Evolutionary conservation across 2,888 invertebrate genomes (phyloP).

Genomic region (Schizotus pectinicornis): DNA sequence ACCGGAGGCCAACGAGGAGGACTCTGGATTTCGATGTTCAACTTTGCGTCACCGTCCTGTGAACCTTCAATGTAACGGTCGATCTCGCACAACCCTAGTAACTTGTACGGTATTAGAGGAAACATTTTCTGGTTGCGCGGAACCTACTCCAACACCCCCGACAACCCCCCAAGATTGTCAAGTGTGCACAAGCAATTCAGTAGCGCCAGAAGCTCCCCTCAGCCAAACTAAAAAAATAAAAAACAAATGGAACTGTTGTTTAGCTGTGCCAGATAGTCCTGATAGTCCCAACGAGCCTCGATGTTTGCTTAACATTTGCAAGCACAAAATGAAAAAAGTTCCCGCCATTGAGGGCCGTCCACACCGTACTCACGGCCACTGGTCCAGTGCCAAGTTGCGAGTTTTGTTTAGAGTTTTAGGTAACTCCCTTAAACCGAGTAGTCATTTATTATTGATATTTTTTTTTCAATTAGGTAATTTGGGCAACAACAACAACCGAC

Average conservation of each 20-base stretch:
- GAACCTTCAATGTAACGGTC: constrained; percentile 31
- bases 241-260: constrained; percentile 67
- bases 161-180: constrained; percentile 56
- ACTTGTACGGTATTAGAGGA: constrained; percentile 63
- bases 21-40: constrained; percentile 31
- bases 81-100: constrained; percentile 47
- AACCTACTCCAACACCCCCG: constrained; percentile 60
- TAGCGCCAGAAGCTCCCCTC: constrained; percentile 45
- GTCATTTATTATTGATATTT: too few relatives aligned
- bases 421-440: constrained; percentile 26
- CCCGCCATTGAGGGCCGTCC: constrained; percentile 47
- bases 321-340: constrained; percentile 49
- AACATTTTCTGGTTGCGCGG: constrained; percentile 53
- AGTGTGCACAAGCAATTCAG: constrained; percentile 50
- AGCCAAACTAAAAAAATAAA: constrained; percentile 50
- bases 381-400: constrained; percentile 57
- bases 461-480: constrained; percentile 43
- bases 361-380: constrained; percentile 52
- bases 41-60: constrained; percentile 32
- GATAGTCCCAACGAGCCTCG: constrained; percentile 59
- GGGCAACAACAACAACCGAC: constrained; percentile 44
- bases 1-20: constrained; percentile 34
- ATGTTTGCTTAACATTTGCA: constrained; percentile 55
- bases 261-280: constrained; percentile 66
- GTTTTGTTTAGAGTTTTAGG: constrained; percentile 56